Evolutionary conservation across 2,888 invertebrate genomes (phyloP).

Genomic region (Trisateles emortualis): DNA sequence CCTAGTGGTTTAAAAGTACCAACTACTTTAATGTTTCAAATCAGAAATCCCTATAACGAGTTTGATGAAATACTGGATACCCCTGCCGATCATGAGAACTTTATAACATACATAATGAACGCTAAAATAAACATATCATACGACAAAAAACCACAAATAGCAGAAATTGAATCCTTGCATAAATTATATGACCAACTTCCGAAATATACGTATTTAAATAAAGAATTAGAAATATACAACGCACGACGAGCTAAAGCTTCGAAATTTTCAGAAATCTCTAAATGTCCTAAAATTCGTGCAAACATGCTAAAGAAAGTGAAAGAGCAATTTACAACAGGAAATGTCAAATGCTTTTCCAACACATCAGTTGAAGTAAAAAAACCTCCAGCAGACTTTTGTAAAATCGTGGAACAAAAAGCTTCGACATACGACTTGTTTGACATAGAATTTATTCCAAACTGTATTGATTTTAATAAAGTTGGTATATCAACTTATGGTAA

Average conservation of each 20-base stretch:
- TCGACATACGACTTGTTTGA: slow-evolving; percentile 64
- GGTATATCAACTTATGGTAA: slow-evolving; percentile 66
- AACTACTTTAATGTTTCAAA: slow-evolving; percentile 60
- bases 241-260: slow-evolving; percentile 50
- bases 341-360: slow-evolving; percentile 55
- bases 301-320: slow-evolving; percentile 47
- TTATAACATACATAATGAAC: slow-evolving; percentile 59
- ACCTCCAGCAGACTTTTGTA: slow-evolving; percentile 58
- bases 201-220: slow-evolving; percentile 64
- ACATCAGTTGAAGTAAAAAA: slow-evolving; percentile 26
- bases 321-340: slow-evolving; percentile 56
- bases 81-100: slow-evolving; percentile 51
- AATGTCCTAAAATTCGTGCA: slow-evolving; percentile 43
- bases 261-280: slow-evolving; percentile 47
- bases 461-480: slow-evolving; percentile 72
- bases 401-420: slow-evolving; percentile 43
- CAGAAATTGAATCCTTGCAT: slow-evolving; percentile 68
- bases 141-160: slow-evolving; percentile 47
- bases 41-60: slow-evolving; percentile 65
- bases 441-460: slow-evolving; percentile 63
- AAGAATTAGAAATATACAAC: slow-evolving; percentile 32
- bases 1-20: slow-evolving; percentile 65
- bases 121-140: slow-evolving; percentile 62
- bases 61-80: slow-evolving; percentile 29
- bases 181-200: slow-evolving; percentile 63